Evolutionary conservation across 2,888 invertebrate genomes (phyloP).

Genomic region (Epinotia bilunana): DNA sequence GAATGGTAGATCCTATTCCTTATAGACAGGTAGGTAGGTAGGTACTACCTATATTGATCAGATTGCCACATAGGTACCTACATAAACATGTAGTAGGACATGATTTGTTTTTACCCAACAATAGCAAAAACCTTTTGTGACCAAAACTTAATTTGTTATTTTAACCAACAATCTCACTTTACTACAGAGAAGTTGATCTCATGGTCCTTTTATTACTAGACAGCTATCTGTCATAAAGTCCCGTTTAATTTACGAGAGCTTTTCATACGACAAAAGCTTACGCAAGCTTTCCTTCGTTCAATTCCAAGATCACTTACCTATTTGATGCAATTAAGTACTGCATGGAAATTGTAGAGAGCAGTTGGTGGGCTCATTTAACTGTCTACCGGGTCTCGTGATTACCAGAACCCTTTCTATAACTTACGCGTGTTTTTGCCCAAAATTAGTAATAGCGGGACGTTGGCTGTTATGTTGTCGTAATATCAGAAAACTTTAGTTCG

Average conservation of each 20-base stretch:
- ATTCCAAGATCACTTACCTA: background rate
- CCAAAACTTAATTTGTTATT: background rate
- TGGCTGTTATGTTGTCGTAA: background rate
- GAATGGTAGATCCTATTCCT: too few relatives aligned
- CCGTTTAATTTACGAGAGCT: background rate
- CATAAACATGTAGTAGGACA: too few relatives aligned
- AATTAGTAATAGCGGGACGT: background rate
- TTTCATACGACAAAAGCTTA: constrained; percentile 8
- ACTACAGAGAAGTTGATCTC: background rate
- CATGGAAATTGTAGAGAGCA: constrained; percentile 9
- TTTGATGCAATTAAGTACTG: constrained; percentile 4
- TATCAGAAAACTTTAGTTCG: background rate
- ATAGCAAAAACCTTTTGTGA: background rate
- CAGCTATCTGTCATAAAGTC: background rate
- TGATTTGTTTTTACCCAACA: background rate
- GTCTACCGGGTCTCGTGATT: background rate
- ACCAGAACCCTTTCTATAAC: background rate
- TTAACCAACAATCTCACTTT: background rate
- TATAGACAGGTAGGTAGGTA: too few relatives aligned
- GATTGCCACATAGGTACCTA: too few relatives aligned
- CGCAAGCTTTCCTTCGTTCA: constrained; percentile 9
- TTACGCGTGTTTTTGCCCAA: background rate
- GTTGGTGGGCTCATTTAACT: background rate
- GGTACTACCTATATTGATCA: too few relatives aligned
- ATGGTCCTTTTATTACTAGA: background rate